Percentiles rank a stretch among this genome's conserved stretches.
These are phyloP conservation scores for Ceratina calcarata DNA, from an alignment of 1,140 invertebrate species.

Conservation along the genomic window DNA sequence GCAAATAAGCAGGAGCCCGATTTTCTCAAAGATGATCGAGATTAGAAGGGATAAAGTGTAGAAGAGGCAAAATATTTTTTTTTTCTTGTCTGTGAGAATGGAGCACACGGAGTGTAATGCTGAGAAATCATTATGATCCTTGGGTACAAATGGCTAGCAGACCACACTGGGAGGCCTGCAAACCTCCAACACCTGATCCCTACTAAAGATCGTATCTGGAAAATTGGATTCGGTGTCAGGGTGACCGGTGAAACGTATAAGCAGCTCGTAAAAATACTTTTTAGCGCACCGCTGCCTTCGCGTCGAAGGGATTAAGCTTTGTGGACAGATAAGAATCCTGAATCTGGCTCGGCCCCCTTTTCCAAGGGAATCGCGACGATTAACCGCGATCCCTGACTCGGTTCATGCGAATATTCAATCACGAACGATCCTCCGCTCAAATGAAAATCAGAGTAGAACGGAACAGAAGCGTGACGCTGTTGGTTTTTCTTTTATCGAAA, in stretches of 20 bases:
- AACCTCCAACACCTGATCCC: conserved; percentile 76
- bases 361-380: conserved; percentile 58
- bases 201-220: conserved; percentile 79
- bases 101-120: conserved; percentile 1
- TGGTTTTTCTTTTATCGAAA: conserved; percentile 53
- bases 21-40: too few relatives aligned
- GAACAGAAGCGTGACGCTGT: background rate
- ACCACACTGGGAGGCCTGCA: conserved; percentile 20
- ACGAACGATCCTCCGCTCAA: conserved; percentile 1
- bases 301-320: conserved; percentile 76
- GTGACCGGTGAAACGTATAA: conserved; percentile 80
- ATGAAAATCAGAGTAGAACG: conserved; percentile 12
- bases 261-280: conserved; percentile 80
- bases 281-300: conserved; percentile 73
- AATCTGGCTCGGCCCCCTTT: conserved; percentile 59
- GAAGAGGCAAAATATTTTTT: background rate
- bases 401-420: conserved; percentile 48
- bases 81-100: conserved; percentile 2
- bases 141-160: conserved; percentile 31
- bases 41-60: too few relatives aligned
- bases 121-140: background rate
- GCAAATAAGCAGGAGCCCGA: background rate
- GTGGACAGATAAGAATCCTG: conserved; percentile 77
- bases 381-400: conserved; percentile 43
- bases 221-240: conserved; percentile 80